Base-by-base conservation (phyloP, 2,113 vertebrate genomes). In the Athene cunicularia region DNA sequence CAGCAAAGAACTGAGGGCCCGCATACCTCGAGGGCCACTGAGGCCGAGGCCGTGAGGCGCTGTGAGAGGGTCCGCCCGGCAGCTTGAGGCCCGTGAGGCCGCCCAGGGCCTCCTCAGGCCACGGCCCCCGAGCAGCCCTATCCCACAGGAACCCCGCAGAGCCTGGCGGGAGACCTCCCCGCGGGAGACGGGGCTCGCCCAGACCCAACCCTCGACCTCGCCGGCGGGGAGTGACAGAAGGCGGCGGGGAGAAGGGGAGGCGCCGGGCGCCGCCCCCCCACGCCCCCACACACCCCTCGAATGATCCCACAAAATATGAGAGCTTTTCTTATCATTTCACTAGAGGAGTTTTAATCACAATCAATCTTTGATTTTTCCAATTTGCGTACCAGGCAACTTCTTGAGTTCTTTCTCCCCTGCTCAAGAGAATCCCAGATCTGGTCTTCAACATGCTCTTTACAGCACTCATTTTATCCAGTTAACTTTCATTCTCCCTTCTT, bases 301-400 rank as follows among this genome's bases (percentile, higher is more conserved):
- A 17, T 23, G 41, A 16, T 33, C 20, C 22, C 11, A 56, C 20
- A 23, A 68, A 92, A 64, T 45, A 53, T 0, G 1, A 37, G 15
- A 41, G 10, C 8, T 80, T 88, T 83, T 66, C 41, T 73, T 21
- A 17, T 11, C 1, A 11, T 59, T 74, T 77, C 67, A 50, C 11
- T 3, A 73, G 24, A 68, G 7, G 15, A 76, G 24, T 14, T 76
- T 53, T 41, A 73, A 43, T 50, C 9, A 41, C 4, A 27, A 43
- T 6, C 9, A 4, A 16, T 35, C 5, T 64, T 80, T 28, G 15
- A 1, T 47, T 79, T 45, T 91, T 59, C 39, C 47, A 56, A 4
- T 27, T 17, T 58, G 9, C 0, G 0, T 70, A 14, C 14, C 49
- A 72, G 32, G 30, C 16, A 60, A 19, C 19, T 80, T 67, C 33